phyloP scores from a whole-genome alignment of 2,888 invertebrate genomes.

The Tridacna crocea region DNA sequence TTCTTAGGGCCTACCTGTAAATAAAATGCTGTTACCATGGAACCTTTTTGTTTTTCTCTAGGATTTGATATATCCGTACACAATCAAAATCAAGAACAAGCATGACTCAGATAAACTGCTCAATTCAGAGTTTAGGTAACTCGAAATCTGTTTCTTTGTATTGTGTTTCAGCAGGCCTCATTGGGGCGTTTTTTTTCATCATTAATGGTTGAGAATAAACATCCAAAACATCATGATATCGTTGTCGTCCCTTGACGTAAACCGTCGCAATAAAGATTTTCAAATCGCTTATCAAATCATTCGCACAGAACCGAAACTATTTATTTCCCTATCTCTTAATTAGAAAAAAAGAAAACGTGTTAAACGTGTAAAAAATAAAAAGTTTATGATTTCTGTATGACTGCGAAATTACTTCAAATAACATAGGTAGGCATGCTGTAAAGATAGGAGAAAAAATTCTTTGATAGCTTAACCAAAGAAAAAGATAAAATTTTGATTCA shows the following conservation, averaged over 20 bases:
- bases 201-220: constrained; percentile 26
- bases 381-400: not conserved
- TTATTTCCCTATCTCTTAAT: constrained; percentile 27
- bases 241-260: constrained; percentile 24
- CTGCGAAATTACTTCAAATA: constrained; percentile 24
- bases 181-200: constrained; percentile 16
- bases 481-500: constrained; percentile 55
- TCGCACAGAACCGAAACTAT: constrained; percentile 25
- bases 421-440: not conserved
- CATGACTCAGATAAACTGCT: not conserved
- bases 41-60: no score
- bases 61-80: no score
- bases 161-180: not conserved
- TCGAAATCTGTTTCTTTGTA: not conserved
- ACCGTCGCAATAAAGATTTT: constrained; percentile 23
- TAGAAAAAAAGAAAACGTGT: constrained; percentile 24
- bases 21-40: no score
- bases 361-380: constrained; percentile 13
- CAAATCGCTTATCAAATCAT: constrained; percentile 27
- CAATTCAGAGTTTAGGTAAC: no score
- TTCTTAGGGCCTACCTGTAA: no score
- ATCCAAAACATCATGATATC: constrained; percentile 4
- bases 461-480: constrained; percentile 55
- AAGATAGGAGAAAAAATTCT: constrained; percentile 31
- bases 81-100: no score